phyloP scores from a whole-genome alignment of 2,797 vertebrate genomes.

The Poeciliopsis turneri region DNA sequence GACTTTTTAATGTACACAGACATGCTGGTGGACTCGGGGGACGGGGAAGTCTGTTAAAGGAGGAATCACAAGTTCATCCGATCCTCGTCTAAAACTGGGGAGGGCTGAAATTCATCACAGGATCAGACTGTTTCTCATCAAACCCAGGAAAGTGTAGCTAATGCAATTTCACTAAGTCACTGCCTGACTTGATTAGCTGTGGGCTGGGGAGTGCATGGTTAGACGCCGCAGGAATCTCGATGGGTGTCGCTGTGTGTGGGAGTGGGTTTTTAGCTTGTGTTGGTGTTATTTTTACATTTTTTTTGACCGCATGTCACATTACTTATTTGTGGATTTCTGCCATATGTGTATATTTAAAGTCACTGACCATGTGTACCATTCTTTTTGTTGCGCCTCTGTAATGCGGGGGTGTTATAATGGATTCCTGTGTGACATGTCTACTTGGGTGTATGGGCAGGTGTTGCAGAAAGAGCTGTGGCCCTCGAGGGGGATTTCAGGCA shows the following conservation, averaged over 20 bases:
- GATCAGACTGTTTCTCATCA: slow-evolving; percentile 85
- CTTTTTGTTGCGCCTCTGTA: slow-evolving; percentile 5
- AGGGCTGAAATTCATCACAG: slow-evolving; percentile 74
- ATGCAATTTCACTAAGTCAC: slow-evolving; percentile 89
- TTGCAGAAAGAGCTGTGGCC: slow-evolving; percentile 31
- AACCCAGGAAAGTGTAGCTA: slow-evolving; percentile 84
- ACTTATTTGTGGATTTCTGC: background rate
- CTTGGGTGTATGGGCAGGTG: slow-evolving; percentile 21
- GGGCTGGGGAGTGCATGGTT: slow-evolving; percentile 65
- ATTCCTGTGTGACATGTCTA: slow-evolving; percentile 23
- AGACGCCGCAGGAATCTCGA: slow-evolving; percentile 50
- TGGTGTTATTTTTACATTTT: slow-evolving; percentile 2
- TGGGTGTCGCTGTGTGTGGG: slow-evolving; percentile 56
- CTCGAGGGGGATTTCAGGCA: slow-evolving; percentile 71
- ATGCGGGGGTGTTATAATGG: slow-evolving; percentile 20
- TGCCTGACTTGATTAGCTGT: slow-evolving; percentile 86
- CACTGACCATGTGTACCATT: background rate
- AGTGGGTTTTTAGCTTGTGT: slow-evolving; percentile 40
- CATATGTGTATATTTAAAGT: slow-evolving; percentile 16
- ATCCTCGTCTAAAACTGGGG: slow-evolving; percentile 60
- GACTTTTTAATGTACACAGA: slow-evolving; percentile 37
- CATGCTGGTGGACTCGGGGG: slow-evolving; percentile 42
- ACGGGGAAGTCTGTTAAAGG: slow-evolving; percentile 66
- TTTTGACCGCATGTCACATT: slow-evolving; percentile 24
- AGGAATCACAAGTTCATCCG: slow-evolving; percentile 64